Percentiles rank a stretch among this genome's conserved stretches.
phyloP scores from a whole-genome alignment of 2,113 vertebrate genomes.

The Bujurquina vittata region DNA sequence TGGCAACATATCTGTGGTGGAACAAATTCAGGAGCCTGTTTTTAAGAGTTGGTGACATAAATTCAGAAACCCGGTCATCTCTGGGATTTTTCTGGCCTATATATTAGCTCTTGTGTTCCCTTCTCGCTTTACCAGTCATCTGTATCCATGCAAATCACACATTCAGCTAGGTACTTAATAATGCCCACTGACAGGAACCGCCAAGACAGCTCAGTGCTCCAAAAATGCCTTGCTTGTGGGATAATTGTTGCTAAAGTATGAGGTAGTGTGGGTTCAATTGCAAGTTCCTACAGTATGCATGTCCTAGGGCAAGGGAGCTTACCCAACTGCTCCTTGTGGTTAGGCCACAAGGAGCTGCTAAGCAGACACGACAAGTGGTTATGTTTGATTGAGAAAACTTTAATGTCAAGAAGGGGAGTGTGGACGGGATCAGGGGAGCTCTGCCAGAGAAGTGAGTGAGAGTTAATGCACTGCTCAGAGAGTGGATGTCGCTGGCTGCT shows the following conservation, averaged over 20 bases:
- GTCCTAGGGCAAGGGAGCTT: neutral
- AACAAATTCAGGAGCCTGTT: neutral
- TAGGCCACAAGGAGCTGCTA: neutral
- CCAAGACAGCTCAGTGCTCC: neutral
- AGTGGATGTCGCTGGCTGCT: neutral
- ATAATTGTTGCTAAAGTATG: neutral
- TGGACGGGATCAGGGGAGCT: neutral
- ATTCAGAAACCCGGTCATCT: neutral
- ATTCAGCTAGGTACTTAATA: neutral
- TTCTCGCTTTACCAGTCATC: neutral
- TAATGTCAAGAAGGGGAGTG: too few species aligned
- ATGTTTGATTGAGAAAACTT: too few species aligned
- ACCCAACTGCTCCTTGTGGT: neutral
- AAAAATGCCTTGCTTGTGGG: neutral
- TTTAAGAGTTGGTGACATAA: neutral
- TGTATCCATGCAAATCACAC: neutral
- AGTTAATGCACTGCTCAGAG: neutral
- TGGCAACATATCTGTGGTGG: neutral
- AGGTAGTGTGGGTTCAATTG: neutral
- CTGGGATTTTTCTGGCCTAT: neutral
- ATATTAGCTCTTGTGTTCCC: rapidly evolving
- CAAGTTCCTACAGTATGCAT: neutral
- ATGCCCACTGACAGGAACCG: neutral
- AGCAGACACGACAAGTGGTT: too few species aligned
- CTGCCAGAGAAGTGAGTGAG: neutral